A percentile compares a stretch with the other conserved stretches of the same genome.
Conservation (phyloP, 2,888 invertebrate species). For the Cerastis leucographa region DNA sequence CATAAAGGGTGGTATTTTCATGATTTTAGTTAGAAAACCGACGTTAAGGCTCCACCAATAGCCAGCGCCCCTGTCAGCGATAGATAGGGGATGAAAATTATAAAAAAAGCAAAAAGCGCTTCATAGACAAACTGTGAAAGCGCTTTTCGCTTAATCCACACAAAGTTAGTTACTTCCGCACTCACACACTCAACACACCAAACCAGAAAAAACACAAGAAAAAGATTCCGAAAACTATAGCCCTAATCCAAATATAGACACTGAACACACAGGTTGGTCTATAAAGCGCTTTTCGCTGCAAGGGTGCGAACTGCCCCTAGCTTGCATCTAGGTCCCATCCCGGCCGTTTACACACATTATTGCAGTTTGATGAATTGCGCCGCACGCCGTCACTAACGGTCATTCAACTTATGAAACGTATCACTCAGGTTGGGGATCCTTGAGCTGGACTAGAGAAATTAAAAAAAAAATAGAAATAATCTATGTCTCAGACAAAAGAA, state of each 20-base stretch:
- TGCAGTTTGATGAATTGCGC: constrained; percentile 86
- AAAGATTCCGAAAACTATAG: neutral
- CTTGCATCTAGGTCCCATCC: constrained; percentile 81
- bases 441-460: constrained; percentile 31
- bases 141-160: constrained; percentile 30
- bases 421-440: constrained; percentile 41
- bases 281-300: constrained; percentile 79
- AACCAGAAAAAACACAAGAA: neutral
- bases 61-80: constrained; percentile 76
- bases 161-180: neutral
- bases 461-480: constrained; percentile 28
- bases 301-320: constrained; percentile 76
- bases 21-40: constrained; percentile 83
- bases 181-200: neutral
- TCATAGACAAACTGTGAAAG: constrained; percentile 76
- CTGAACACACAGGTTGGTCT: constrained; percentile 60
- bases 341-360: constrained; percentile 84
- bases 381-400: constrained; percentile 76
- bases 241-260: neutral
- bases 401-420: constrained; percentile 79
- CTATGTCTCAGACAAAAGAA: constrained; percentile 27
- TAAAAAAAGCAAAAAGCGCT: constrained; percentile 81
- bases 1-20: constrained; percentile 85
- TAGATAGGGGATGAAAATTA: constrained; percentile 84
- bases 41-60: constrained; percentile 81